Conservation (phyloP, 2,888 invertebrate species). For the Dioctria rufipes region DNA sequence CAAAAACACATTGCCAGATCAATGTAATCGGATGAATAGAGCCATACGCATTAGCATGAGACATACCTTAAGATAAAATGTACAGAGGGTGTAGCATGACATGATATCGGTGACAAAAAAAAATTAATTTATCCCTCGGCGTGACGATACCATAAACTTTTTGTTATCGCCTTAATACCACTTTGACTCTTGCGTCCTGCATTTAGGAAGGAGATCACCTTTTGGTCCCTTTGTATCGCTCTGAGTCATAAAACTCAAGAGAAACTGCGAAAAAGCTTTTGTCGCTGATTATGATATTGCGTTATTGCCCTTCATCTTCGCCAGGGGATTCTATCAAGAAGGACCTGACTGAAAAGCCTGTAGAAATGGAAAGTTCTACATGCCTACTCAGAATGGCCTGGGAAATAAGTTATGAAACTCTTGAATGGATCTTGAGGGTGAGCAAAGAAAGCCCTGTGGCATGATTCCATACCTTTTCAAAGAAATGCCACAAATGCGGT, state of each 20-base stretch:
- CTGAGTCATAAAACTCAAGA: slow-evolving; percentile 38
- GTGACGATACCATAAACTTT: slow-evolving; percentile 33
- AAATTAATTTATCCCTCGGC: slow-evolving; percentile 45
- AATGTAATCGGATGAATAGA: no score
- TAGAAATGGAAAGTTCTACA: slow-evolving; percentile 31
- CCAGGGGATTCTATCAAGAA: slow-evolving; percentile 2
- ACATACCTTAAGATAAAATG: neutral
- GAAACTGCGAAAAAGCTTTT: slow-evolving; percentile 40
- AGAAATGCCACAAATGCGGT: slow-evolving; percentile 37
- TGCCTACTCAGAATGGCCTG: slow-evolving; percentile 40
- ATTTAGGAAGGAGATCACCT: slow-evolving; percentile 31
- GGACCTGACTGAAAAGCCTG: neutral
- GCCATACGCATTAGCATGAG: neutral
- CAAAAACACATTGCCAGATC: no score
- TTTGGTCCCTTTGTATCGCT: slow-evolving; percentile 38
- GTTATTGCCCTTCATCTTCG: slow-evolving; percentile 42
- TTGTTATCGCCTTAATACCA: slow-evolving; percentile 30
- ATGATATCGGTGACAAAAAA: slow-evolving; percentile 13
- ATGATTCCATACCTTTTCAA: slow-evolving; percentile 43
- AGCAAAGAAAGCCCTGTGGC: slow-evolving; percentile 39
- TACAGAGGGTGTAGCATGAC: no score
- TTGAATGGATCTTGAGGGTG: slow-evolving; percentile 42
- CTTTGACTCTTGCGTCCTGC: slow-evolving; percentile 42
- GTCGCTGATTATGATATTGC: slow-evolving; percentile 47
- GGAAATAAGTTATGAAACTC: slow-evolving; percentile 30